These are phyloP conservation scores for Passer montanus DNA, from an alignment of 2,113 vertebrate species.

Conservation along the genomic window DNA sequence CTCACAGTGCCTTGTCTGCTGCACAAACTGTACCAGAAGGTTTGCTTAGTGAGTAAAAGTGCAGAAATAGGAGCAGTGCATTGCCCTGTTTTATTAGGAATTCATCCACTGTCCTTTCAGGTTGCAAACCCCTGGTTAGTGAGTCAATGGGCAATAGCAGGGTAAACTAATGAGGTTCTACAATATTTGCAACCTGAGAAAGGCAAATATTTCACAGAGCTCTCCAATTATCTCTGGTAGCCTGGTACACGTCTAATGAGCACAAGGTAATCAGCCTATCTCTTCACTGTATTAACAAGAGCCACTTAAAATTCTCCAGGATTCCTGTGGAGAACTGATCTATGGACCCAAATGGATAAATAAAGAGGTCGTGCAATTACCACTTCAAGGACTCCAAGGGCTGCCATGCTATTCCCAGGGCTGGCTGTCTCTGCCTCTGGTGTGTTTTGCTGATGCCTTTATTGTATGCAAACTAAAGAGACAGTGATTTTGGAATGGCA, in stretches of 20 bases:
- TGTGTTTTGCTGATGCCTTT: not conserved
- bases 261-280: conserved; percentile 23
- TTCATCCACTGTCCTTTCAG: not conserved
- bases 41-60: not conserved
- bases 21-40: not conserved
- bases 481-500: not conserved
- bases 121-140: not conserved
- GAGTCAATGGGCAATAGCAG: not conserved
- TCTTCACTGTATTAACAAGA: conserved; percentile 31
- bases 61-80: not conserved
- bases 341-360: conserved; percentile 30
- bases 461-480: conserved; percentile 6
- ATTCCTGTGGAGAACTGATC: conserved; percentile 27
- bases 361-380: conserved; percentile 7
- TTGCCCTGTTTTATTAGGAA: not conserved
- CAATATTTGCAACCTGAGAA: conserved; percentile 34
- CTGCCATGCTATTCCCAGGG: not conserved
- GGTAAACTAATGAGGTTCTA: conserved; percentile 11
- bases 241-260: conserved; percentile 33
- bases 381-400: not conserved
- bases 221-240: conserved; percentile 52
- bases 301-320: conserved; percentile 39
- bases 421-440: not conserved
- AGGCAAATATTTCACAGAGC: conserved; percentile 44
- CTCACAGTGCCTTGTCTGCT: not conserved